Base-by-base conservation (phyloP, 2,888 invertebrate genomes). In the Axea sp. region DNA sequence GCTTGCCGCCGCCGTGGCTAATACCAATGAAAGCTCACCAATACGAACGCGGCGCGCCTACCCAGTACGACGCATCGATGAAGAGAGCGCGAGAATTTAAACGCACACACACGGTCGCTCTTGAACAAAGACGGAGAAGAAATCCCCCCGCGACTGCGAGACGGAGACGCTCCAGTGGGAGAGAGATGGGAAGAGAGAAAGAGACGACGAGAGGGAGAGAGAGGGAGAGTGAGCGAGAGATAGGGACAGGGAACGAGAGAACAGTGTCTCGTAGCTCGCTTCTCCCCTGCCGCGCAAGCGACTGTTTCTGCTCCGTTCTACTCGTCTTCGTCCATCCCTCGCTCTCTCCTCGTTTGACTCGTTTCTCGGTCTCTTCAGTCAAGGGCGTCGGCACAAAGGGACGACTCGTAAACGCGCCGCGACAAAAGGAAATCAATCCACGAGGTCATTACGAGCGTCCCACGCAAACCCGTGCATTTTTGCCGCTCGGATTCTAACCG, bases 1-100 rank as follows among this genome's bases (percentile, higher is more conserved):
- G 83, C 83, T 83, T 83, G 83, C 83, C 77, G 76, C 73, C 73
- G 73, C 76, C 67, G 67, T 49, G 74, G 57, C 78, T 77, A 80
- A 82, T 79, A 79, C 80, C 82, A 80, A 82, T 77, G 76, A 79
- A 69, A 65, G 62, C 64, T 47, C 76, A 69, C 73, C 73, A 71
- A 71, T 45, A 73, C 73, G 57, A 9, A 41, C 24, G 55, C 28
- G 39, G 31, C 65, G 49, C 57, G 59, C 69, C 60, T 69, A 53
- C 51, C 68, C 72, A 59, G 60, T 33, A 53, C 55, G 45, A 64
- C 72, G 64, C 53, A 59, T 22, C 68, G 53, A 53, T 47, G 64
- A 41, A 55, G 47, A 68, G 73, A 51, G 69, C 69, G 60, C 73
- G 65, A 62, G 62, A 65, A 69, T 64, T 73, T 69, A 73, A 57